Base-by-base conservation (phyloP, 2,888 invertebrate species). In the Sarcophaga carnaria region DNA sequence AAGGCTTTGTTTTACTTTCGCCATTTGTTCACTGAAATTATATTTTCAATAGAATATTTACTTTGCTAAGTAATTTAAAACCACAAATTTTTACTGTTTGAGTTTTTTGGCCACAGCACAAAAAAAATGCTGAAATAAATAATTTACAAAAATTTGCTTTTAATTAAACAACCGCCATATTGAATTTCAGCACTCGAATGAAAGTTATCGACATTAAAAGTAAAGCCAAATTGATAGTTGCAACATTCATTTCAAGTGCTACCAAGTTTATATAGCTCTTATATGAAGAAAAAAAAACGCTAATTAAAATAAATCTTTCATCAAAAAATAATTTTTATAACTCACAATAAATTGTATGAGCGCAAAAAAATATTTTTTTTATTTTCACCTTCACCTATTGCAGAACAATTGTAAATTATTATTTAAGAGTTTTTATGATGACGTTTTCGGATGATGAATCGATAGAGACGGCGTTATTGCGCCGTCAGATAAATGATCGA, bases 91-190 rank as follows among this genome's bases (percentile, higher is more conserved):
- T 10, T 10, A 37, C 37, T 8, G 1, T 37, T 37, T 10, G 8
- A 10, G 37, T 2, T 8, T 37, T 37, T 37, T 37, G 2, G 8
- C 8, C 8, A 10, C 37, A 37, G 8, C 37, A 37, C 10, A 37
- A 37, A 37, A 37, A 37, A 37, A 37, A 37, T 14, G 4, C 54
- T 4, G 54, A 54, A 54, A 54, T 14, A 49, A 49, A 49, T 17
- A 17, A 54, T 12, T 17, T 54, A 37, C 45, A 62, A 62, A 81
- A 54, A 25, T 64, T 8, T 54, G 71, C 76, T 59, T 66, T 76
- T 59, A 80, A 71, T 87, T 83, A 78, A 87, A 84, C 25, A 27
- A 45, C 54, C 84, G 84, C 87, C 87, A 87, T 87, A 49, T 84
- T 84, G 78, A 74, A 83, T 71, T 63, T 64, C 45, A 67, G 37